Conservation (phyloP, 1,140 invertebrate genomes). For the Brachionus manjavacas region DNA sequence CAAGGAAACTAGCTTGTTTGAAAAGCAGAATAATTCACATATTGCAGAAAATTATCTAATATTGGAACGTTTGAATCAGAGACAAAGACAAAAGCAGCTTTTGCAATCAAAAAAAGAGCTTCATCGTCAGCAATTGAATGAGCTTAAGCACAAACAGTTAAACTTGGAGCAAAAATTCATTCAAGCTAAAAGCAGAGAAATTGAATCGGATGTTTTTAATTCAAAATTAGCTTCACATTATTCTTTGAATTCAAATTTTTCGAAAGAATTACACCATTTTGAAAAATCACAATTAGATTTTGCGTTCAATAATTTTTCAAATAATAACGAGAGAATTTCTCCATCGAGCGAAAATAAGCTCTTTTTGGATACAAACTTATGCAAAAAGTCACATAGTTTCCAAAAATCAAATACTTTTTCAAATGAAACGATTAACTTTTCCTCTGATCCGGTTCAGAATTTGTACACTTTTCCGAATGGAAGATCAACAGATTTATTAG, state of each 20-base stretch:
- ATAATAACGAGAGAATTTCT: not conserved
- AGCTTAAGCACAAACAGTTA: not conserved
- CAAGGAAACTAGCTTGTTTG: not conserved
- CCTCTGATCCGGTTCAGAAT: not conserved
- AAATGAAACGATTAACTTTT: not conserved
- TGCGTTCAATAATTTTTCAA: not conserved
- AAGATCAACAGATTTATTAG: not conserved
- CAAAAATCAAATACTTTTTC: not conserved
- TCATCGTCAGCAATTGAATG: slow-evolving; percentile 4
- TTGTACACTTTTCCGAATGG: not conserved
- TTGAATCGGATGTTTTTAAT: not conserved
- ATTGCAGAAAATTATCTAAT: slow-evolving; percentile 11
- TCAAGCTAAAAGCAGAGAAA: not conserved
- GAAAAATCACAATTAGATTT: not conserved
- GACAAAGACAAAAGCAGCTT: slow-evolving; percentile 17
- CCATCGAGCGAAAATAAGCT: not conserved
- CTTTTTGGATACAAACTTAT: not conserved
- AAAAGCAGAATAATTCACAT: not conserved
- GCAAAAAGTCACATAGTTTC: not conserved
- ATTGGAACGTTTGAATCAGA: slow-evolving; percentile 11
- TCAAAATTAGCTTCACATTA: slow-evolving; percentile 22
- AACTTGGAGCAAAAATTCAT: slow-evolving; percentile 8
- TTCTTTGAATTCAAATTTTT: not conserved
- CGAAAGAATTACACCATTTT: not conserved
- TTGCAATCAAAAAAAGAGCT: slow-evolving; percentile 2